Evolutionary conservation across 1,140 invertebrate genomes (phyloP).

Genomic region (Callitettix versicolor): DNA sequence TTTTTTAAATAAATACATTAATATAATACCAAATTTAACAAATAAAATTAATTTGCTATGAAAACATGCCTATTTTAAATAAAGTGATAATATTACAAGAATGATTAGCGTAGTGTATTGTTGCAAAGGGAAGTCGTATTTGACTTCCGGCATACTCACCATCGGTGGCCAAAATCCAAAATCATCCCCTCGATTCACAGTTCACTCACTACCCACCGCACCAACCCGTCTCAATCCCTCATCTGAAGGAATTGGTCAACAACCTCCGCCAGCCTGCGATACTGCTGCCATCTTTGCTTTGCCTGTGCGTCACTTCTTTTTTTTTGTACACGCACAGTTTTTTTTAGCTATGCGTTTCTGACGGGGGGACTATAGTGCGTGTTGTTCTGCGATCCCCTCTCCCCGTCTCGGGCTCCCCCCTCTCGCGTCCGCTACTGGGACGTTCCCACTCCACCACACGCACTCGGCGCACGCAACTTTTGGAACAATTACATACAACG

Average conservation of each 20-base stretch:
- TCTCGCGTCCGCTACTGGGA: not conserved
- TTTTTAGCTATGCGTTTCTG: conserved; percentile 8
- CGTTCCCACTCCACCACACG: not conserved
- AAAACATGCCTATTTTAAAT: too few species aligned
- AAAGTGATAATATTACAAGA: too few species aligned
- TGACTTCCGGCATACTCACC: too few species aligned
- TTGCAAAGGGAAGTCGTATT: too few species aligned
- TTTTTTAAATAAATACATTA: too few species aligned
- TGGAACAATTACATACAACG: too few species aligned
- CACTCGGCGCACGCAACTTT: too few species aligned
- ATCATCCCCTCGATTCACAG: too few species aligned
- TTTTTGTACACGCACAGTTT: conserved; percentile 13
- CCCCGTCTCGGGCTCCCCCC: not conserved
- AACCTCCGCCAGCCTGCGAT: not conserved
- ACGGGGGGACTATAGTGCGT: not conserved
- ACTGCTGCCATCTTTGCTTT: not conserved
- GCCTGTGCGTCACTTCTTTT: not conserved
- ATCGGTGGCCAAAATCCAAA: too few species aligned
- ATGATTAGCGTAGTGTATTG: too few species aligned
- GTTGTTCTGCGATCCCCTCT: not conserved
- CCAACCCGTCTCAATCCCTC: not conserved
- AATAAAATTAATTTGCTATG: too few species aligned
- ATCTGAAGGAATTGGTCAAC: conserved; percentile 2
- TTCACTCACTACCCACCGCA: not conserved
- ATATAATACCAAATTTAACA: too few species aligned